Conservation (phyloP, 2,888 invertebrate species). For the Tipula vernalis region DNA sequence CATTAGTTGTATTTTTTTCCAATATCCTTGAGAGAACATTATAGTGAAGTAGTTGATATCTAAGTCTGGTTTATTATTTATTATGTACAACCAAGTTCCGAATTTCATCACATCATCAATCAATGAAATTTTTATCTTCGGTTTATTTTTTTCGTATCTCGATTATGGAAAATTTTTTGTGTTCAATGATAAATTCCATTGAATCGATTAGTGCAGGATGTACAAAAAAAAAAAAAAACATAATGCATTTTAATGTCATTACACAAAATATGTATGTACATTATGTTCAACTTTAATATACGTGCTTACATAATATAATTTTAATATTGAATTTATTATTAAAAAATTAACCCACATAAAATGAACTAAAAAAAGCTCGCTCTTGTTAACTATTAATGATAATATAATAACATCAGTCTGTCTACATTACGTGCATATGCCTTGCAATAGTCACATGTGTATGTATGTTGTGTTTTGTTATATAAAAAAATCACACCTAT, state of each 20-base stretch:
- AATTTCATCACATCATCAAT: neutral
- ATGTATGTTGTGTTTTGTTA: neutral
- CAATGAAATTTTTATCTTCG: neutral
- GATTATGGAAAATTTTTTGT: neutral
- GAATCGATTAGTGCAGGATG: neutral
- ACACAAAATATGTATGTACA: neutral
- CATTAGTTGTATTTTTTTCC: neutral
- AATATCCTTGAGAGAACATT: neutral
- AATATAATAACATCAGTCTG: neutral
- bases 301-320: neutral
- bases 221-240: neutral
- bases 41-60: neutral
- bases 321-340: neutral
- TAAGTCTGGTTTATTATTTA: neutral
- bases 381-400: neutral
- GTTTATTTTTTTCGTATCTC: neutral
- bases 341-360: neutral
- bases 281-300: neutral
- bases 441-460: neutral
- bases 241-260: neutral
- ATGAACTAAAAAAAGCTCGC: neutral
- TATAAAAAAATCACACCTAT: neutral
- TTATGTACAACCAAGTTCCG: neutral
- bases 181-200: neutral
- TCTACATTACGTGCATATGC: neutral